Evolutionary conservation across 2,797 vertebrate genomes (phyloP).

Genomic region (Hybognathus amarus): DNA sequence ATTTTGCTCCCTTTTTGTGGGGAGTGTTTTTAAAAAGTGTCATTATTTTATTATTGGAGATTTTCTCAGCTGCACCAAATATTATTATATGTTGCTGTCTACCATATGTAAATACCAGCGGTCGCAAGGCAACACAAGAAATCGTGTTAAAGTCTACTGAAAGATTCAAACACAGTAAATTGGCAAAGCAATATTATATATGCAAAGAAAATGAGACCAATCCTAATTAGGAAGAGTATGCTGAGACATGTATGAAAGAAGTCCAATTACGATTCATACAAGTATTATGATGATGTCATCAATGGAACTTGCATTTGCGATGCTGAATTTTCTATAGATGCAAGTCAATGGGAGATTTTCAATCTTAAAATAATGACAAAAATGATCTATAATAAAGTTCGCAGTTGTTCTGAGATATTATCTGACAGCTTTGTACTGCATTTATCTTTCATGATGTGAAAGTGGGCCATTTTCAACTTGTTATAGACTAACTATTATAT

Average conservation of each 20-base stretch:
- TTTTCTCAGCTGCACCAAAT: fast-evolving
- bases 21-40: neutral
- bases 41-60: neutral
- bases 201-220: neutral
- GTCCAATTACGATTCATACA: neutral
- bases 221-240: neutral
- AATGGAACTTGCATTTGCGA: neutral
- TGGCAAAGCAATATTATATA: neutral
- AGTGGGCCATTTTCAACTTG: neutral
- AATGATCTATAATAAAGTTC: neutral
- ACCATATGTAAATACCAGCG: neutral
- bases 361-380: neutral
- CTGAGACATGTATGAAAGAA: neutral
- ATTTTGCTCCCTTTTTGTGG: neutral
- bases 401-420: neutral
- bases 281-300: neutral
- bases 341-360: neutral
- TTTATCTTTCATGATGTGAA: neutral
- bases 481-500: neutral
- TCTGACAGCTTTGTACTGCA: neutral
- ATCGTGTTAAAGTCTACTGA: neutral
- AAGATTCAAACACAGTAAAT: neutral
- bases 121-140: neutral
- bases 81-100: neutral
- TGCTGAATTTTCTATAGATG: neutral